Evolutionary conservation across 1,140 invertebrate genomes (phyloP).

Genomic region (Diplogasteroides magnus): DNA sequence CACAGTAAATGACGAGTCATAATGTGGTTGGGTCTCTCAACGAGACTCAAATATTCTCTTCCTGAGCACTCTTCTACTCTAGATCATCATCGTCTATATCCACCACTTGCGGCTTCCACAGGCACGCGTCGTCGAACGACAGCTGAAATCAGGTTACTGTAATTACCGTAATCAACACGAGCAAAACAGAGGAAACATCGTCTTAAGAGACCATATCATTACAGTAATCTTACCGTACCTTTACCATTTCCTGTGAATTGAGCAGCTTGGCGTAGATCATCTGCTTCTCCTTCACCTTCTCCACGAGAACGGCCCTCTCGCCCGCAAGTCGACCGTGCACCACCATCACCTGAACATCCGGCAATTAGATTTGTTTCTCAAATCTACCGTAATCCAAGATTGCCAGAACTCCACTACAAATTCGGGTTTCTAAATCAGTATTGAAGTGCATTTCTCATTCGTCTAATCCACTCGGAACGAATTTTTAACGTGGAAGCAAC

Average conservation of each 20-base stretch:
- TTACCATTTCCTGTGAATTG: conserved; percentile 5
- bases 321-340: conserved; percentile 13
- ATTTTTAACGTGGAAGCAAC: too few relatives aligned
- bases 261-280: neutral
- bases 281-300: conserved; percentile 13
- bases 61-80: neutral
- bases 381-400: neutral
- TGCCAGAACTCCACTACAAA: neutral
- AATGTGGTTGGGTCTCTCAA: neutral
- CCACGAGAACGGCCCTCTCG: conserved; percentile 8
- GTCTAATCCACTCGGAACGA: too few relatives aligned
- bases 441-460: neutral
- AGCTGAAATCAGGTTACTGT: neutral
- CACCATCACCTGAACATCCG: conserved; percentile 22
- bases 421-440: neutral
- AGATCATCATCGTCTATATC: neutral
- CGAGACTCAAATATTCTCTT: neutral
- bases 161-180: neutral
- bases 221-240: neutral
- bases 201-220: too few relatives aligned
- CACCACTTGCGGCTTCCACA: neutral
- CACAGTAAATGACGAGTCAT: too few relatives aligned
- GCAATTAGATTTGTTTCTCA: too few relatives aligned
- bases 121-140: neutral
- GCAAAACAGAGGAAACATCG: too few relatives aligned